Evolutionary conservation across 2,113 vertebrate genomes (phyloP), one percentile per base, ranked within the genome.

Genomic region (Vulpes lagopus): DNA sequence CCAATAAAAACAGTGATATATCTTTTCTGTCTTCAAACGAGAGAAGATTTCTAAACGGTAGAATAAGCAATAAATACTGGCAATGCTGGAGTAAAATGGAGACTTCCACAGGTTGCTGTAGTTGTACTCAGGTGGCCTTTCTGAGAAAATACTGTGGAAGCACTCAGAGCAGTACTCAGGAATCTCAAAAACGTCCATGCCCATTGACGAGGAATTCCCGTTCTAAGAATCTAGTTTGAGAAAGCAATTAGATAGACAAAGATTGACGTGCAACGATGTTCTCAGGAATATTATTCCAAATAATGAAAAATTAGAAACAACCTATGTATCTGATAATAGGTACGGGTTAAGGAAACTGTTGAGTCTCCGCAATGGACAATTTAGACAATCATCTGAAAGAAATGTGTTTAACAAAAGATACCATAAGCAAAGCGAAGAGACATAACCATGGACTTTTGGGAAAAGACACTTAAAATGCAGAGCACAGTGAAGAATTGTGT

Each of bases 171-270:
- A 43, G 30, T 22, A 12, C 67, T 73, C n/a, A 7, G 86, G 92
- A 86, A 51, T 86, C 83, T 97, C 67, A 92, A 78, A 67, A 81
- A 74, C 69, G 65, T n/a, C 57, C 60, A 8, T 62, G 3, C 59
- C 76, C 78, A 71, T 76, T 96, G 95, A 35, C 76, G 65, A 89
- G 94, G 76, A 97, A 96, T 96, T 90, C 69, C 88, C 69, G 53
- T 94, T 84, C 64, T 92, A 49, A 93, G 69, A 96, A 76, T 96
- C 87, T 82, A 92, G 91, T 85, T 80, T 90, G 87, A 96, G 96
- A 95, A 97, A 91, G 85, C 91, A 93, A 78, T 93, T 89, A 94
- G 69, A 49, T 23, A 27, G 32, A 64, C 55, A 94, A 49, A 94
- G 51, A 90, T 69, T 71, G 43, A 62, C 30, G 19, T 35, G 57